A percentile compares a stretch with the other conserved stretches of the same genome.
These are phyloP conservation scores for Sweltsa coloradensis DNA, from an alignment of 1,140 invertebrate species.

Conservation along the genomic window DNA sequence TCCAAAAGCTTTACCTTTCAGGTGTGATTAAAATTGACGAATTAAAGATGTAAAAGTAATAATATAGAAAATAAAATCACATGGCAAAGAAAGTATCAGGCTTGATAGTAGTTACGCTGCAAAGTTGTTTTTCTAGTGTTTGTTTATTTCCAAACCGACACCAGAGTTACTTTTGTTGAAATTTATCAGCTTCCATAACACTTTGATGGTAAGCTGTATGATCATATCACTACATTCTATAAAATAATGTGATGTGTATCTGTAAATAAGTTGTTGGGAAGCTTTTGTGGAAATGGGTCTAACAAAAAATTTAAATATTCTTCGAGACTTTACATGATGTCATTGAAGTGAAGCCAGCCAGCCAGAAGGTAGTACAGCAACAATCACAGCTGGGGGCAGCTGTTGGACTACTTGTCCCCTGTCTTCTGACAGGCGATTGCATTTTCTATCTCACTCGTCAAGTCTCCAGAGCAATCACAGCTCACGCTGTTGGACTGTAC, in stretches of 20 bases:
- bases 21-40: no score
- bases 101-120: no score
- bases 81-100: no score
- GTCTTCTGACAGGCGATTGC: constrained; percentile 8
- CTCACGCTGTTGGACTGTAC: constrained; percentile 9
- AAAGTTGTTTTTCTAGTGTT: no score
- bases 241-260: background rate
- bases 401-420: constrained; percentile 7
- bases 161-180: constrained; percentile 1
- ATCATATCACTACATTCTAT: background rate
- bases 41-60: no score
- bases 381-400: constrained; percentile 9
- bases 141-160: no score
- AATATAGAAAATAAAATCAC: no score
- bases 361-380: constrained; percentile 9
- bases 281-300: background rate
- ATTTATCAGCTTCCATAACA: no score
- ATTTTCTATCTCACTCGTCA: background rate
- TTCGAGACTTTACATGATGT: no score
- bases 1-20: no score
- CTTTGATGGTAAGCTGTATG: background rate
- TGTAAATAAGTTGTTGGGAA: background rate
- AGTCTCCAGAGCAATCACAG: constrained; percentile 3
- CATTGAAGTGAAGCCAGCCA: background rate
- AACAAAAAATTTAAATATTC: background rate